Evolutionary conservation across 2,888 invertebrate genomes (phyloP), one percentile per base, ranked within the genome.

Genomic region (Nycteola revayana): DNA sequence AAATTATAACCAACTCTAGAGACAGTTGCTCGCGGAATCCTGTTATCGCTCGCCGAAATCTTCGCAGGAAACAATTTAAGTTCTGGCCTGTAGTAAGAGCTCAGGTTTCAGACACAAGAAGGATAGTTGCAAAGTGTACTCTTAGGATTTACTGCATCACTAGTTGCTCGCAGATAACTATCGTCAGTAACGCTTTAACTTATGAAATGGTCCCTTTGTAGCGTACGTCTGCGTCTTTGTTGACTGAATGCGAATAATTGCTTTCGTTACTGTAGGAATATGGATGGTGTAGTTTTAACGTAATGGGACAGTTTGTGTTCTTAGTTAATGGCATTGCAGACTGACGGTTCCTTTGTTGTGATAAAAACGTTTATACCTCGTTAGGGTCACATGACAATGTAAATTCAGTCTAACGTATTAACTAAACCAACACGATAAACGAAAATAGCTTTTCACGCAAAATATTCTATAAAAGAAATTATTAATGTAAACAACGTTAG

Each of bases 121-220:
- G 68, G 65, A 74, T 77, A 76, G 73, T 79, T 77, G 60, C 64
- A 49, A 73, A 77, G 70, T 72, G 66, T 75, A 69, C 76, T 71
- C 69, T 62, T 63, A 75, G 78, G 77, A 83, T 85, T 85, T 75
- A 79, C 74, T 73, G 75, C 80, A 77, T 82, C 80, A 85, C 82
- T 81, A 84, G 77, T 84, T 78, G 72, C 76, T 64, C 73, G 63
- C 65, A 72, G 75, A 80, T 80, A 80, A 76, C 80, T 76, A 79
- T 78, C 75, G 65, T 72, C 72, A 65, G 72, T 68, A 66, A 68
- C 66, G 73, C 66, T 75, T 64, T 74, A 77, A 83, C 79, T 81
- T 83, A 83, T 78, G 76, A 82, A 80, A 83, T 75, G 68, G 74
- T 75, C 70, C 72, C 75, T 80, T 77, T 78, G 76, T 78, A 71